Evolutionary conservation across 2,113 vertebrate genomes (phyloP), one percentile per base, ranked within the genome.

Genomic region (Oncorhynchus clarkii): DNA sequence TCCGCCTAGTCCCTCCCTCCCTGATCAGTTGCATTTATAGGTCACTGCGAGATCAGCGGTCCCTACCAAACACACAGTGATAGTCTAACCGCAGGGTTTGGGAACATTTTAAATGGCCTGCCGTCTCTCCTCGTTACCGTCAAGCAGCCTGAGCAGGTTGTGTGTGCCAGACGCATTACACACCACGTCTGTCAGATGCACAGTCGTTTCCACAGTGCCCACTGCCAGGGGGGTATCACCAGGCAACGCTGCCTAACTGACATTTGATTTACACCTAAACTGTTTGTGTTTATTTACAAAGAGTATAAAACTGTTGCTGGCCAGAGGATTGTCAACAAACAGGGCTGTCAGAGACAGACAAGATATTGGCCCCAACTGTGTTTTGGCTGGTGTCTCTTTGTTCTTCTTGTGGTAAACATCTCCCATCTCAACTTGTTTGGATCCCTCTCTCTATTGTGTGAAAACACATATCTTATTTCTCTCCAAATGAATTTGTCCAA

Each of bases 351-450:
- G 85, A 78, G 26, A 78, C 83, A 69, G 78, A 87, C 83, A 86
- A 88, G 86, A 90, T 89, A 89, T 89, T 92, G 89, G 88, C 87
- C 81, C 87, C 86, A 85, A 82, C 16, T 80, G 66, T 24, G 80
- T 81, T 67, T 54, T 66, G 4, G 14, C 26, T 24, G 24, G n/a
- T 54, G 6, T 27, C 39, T 26, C 4, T 71, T 54, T 45, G 39
- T 45, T 45, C 9, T 45, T 45, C 9, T 45, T 45, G 2, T 27
- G 29, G 22, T 26, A 14, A 67, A 26, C 65, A 67, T 29, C 48
- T 62, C 12, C 60, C 72, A 34, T 78, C 72, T 78, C 70, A 78
- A 74, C 65, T 84, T 82, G 79, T 81, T 87, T 82, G 81, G 84
- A 90, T 85, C 84, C 57, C 49, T 62, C 62, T 77, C 70, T 76